A percentile compares a stretch with the other conserved stretches of the same genome.
Evolutionary conservation across 2,888 invertebrate species (phyloP).

Genomic region (Podotricha telesiphe): DNA sequence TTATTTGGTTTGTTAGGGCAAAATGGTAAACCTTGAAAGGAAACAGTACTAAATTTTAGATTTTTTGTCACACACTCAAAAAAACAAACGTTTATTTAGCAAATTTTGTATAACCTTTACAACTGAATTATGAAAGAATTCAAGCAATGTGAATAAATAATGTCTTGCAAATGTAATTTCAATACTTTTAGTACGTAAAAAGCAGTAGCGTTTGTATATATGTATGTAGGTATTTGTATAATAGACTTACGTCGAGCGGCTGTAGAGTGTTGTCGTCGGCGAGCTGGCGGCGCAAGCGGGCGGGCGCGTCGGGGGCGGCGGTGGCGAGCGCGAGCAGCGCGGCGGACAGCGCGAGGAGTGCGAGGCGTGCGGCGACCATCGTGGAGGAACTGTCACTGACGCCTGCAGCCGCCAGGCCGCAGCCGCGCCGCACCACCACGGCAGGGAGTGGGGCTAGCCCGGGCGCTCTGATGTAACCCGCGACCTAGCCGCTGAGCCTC

Average conservation of each 20-base stretch:
- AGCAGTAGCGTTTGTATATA: neutral
- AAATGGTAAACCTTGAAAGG: too few relatives aligned
- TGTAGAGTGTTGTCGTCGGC: constrained; percentile 71
- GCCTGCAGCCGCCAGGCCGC: constrained; percentile 21
- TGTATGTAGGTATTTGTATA: neutral
- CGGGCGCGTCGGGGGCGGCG: constrained; percentile 45
- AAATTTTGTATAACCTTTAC: neutral
- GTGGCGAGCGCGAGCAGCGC: constrained; percentile 49
- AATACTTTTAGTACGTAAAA: neutral
- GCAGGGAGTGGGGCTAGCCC: neutral
- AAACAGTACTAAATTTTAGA: too few relatives aligned
- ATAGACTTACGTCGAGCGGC: constrained; percentile 69
- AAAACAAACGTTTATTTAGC: too few relatives aligned
- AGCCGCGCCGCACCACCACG: neutral
- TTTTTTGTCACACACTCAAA: too few relatives aligned
- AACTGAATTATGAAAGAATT: neutral
- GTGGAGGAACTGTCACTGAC: constrained; percentile 41
- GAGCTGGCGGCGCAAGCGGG: constrained; percentile 65
- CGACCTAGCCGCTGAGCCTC: constrained; percentile 10
- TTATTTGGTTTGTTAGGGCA: neutral
- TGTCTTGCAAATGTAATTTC: neutral
- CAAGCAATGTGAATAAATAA: neutral
- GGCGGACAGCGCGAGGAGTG: constrained; percentile 41
- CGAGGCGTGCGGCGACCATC: constrained; percentile 40
- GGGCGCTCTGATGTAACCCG: constrained; percentile 30